Conservation (phyloP, 2,113 vertebrate genomes). For the Menura novaehollandiae region DNA sequence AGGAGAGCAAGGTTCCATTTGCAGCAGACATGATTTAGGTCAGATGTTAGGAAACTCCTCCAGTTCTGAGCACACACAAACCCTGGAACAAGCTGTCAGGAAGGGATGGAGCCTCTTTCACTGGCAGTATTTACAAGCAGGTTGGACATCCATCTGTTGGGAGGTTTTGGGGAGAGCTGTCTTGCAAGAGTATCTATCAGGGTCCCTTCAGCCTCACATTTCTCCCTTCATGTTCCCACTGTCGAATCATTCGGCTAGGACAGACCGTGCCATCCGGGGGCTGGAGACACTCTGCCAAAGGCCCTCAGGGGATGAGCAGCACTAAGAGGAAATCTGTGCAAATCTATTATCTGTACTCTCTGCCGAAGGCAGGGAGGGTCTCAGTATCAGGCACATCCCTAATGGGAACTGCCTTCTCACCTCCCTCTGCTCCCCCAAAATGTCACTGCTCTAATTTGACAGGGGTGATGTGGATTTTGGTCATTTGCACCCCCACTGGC, state of each 20-base stretch:
- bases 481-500: background rate
- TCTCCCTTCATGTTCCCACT: background rate
- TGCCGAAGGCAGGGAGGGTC: background rate
- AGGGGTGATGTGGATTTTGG: background rate
- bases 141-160: conserved; percentile 57
- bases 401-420: conserved; percentile 5
- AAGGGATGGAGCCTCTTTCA: background rate
- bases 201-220: conserved; percentile 46
- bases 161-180: background rate
- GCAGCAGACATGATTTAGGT: conserved; percentile 4
- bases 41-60: conserved; percentile 26
- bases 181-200: conserved; percentile 2
- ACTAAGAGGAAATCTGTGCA: conserved; percentile 55
- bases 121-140: conserved; percentile 53
- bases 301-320: conserved; percentile 11
- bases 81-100: background rate
- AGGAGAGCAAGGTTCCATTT: background rate
- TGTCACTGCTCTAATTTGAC: background rate
- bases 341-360: background rate
- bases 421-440: background rate
- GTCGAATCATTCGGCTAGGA: background rate
- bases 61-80: background rate
- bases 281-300: conserved; percentile 29
- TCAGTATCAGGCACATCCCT: background rate
- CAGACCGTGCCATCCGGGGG: conserved; percentile 14